A percentile compares a stretch with the other conserved stretches of the same genome.
Evolutionary conservation across 1,140 invertebrate genomes (phyloP).

Genomic region (Drosophila auraria): DNA sequence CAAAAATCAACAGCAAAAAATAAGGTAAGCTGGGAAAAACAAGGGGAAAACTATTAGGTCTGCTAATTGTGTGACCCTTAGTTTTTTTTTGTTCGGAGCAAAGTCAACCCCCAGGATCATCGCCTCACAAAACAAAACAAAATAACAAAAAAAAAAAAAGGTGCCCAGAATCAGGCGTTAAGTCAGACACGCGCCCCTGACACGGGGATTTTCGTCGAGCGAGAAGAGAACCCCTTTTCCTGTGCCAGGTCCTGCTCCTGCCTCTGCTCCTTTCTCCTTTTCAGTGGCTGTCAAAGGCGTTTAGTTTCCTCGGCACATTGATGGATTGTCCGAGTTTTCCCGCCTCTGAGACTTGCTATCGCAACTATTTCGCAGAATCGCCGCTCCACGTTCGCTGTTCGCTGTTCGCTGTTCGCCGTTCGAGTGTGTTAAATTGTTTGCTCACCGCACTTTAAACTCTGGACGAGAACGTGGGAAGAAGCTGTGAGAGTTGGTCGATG

Average conservation of each 20-base stretch:
- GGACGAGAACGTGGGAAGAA: slow-evolving; percentile 58
- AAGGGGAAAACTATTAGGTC: slow-evolving; percentile 47
- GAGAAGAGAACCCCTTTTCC: slow-evolving; percentile 9
- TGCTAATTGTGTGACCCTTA: slow-evolving; percentile 74
- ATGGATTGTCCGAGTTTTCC: slow-evolving; percentile 63
- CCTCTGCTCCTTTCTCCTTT: slow-evolving; percentile 29
- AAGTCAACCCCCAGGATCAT: slow-evolving; percentile 43
- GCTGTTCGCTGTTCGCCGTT: slow-evolving; percentile 1
- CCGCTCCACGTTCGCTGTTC: slow-evolving; percentile 3
- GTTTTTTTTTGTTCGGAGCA: neutral
- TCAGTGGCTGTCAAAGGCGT: slow-evolving; percentile 73
- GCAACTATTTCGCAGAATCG: slow-evolving; percentile 5
- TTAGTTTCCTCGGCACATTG: slow-evolving; percentile 59
- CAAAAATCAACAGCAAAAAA: slow-evolving; percentile 18
- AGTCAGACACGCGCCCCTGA: slow-evolving; percentile 67
- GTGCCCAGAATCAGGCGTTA: slow-evolving; percentile 37
- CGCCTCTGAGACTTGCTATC: slow-evolving; percentile 4
- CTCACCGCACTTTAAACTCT: slow-evolving; percentile 50
- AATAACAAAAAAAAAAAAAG: slow-evolving; percentile 2
- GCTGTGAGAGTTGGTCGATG: neutral
- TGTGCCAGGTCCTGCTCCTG: slow-evolving; percentile 6
- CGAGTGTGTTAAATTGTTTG: slow-evolving; percentile 74
- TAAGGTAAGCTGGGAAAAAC: slow-evolving; percentile 24
- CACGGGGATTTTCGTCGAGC: slow-evolving; percentile 24
- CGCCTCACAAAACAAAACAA: slow-evolving; percentile 3